phyloP scores from a whole-genome alignment of 1,140 invertebrate genomes.

The Bombus vancouverensis region DNA sequence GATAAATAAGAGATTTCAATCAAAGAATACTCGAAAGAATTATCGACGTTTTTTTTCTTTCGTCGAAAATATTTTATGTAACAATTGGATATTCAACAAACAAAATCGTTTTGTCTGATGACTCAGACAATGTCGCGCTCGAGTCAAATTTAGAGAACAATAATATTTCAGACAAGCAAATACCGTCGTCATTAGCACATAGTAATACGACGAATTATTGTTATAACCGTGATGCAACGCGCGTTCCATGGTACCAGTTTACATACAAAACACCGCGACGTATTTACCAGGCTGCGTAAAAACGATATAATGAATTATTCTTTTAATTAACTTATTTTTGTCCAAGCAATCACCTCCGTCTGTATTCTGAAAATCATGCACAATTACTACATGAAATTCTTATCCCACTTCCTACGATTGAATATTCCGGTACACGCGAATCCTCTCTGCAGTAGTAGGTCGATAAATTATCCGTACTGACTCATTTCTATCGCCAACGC shows the following conservation, averaged over 20 bases:
- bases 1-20: no score
- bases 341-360: neutral
- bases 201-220: constrained; percentile 1
- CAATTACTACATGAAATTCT: neutral
- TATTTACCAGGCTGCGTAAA: neutral
- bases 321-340: neutral
- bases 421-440: neutral
- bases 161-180: neutral
- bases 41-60: neutral
- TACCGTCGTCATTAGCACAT: neutral
- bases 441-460: no score
- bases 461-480: neutral
- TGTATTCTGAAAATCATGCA: neutral
- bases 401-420: neutral
- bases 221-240: constrained; percentile 10
- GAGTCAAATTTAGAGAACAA: constrained; percentile 5
- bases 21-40: no score
- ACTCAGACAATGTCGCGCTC: neutral
- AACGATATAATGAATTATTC: neutral
- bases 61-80: neutral
- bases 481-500: constrained; percentile 12
- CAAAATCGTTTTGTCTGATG: neutral
- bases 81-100: neutral
- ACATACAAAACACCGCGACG: neutral
- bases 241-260: neutral